Percentiles rank a stretch among this genome's conserved stretches.
Evolutionary conservation across 2,888 invertebrate genomes (phyloP).

Genomic region (Matsumyia berberina): DNA sequence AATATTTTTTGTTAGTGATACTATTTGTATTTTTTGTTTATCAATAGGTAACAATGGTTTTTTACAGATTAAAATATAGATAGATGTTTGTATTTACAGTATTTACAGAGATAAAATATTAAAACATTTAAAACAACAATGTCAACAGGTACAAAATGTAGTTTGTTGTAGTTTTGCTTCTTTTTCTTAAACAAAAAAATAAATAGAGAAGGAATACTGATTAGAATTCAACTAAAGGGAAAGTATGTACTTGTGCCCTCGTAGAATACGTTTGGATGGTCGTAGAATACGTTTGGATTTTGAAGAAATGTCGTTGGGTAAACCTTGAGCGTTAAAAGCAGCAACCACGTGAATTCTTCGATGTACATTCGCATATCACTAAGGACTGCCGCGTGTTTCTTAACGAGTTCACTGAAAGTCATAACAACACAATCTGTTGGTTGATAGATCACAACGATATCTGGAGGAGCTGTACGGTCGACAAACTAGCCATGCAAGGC

Average conservation of each 20-base stretch:
- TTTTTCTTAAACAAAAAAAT: slow-evolving; percentile 12
- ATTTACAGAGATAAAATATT: slow-evolving; percentile 42
- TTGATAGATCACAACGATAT: no score
- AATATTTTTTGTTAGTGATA: slow-evolving; percentile 36
- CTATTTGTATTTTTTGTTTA: slow-evolving; percentile 18
- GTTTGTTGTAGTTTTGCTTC: slow-evolving; percentile 40
- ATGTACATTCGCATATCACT: no score
- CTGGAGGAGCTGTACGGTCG: no score
- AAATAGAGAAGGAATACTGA: slow-evolving; percentile 1
- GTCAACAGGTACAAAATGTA: slow-evolving; percentile 75
- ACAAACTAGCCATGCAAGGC: no score
- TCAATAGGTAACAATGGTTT: slow-evolving; percentile 49
- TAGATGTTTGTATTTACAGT: slow-evolving; percentile 57
- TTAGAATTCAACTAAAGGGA: neutral
- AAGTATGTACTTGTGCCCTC: neutral
- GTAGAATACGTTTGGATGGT: no score
- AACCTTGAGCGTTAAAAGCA: no score
- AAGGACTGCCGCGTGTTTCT: no score
- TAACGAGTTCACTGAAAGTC: no score
- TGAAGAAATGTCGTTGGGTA: no score
- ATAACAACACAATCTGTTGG: no score
- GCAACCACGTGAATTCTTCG: no score
- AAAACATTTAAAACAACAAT: slow-evolving; percentile 38
- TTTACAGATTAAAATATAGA: slow-evolving; percentile 42
- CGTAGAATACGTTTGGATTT: no score